phyloP scores from a whole-genome alignment of 2,113 vertebrate genomes.

The Hipposideros armiger region DNA sequence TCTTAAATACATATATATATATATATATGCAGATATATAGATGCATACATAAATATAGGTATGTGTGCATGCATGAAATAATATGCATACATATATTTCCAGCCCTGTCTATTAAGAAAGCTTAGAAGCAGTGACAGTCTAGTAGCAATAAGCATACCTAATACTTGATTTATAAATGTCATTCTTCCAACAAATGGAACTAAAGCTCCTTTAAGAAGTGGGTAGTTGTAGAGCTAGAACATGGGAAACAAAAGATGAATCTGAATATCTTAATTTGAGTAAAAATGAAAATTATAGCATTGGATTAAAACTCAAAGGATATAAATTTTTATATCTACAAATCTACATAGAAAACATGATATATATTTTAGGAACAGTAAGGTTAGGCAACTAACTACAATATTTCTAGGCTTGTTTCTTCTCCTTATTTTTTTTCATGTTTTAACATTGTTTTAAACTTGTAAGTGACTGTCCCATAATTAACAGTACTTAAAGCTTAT shows the following conservation, averaged over 20 bases:
- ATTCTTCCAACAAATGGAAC: neutral
- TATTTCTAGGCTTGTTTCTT: neutral
- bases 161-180: neutral
- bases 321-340: neutral
- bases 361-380: neutral
- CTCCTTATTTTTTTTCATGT: neutral
- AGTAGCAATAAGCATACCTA: neutral
- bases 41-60: neutral
- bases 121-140: neutral
- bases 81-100: neutral
- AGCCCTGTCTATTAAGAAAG: neutral
- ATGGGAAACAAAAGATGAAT: neutral
- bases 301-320: neutral
- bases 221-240: neutral
- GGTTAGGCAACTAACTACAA: neutral
- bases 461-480: conserved; percentile 55
- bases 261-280: neutral
- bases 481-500: conserved; percentile 75
- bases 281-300: neutral
- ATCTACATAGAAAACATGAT: neutral
- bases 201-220: neutral
- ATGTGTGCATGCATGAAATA: neutral
- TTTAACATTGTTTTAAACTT: neutral
- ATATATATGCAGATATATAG: neutral
- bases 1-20: neutral